Conservation (phyloP, 2,797 vertebrate genomes). For the Notamacropus eugenii region DNA sequence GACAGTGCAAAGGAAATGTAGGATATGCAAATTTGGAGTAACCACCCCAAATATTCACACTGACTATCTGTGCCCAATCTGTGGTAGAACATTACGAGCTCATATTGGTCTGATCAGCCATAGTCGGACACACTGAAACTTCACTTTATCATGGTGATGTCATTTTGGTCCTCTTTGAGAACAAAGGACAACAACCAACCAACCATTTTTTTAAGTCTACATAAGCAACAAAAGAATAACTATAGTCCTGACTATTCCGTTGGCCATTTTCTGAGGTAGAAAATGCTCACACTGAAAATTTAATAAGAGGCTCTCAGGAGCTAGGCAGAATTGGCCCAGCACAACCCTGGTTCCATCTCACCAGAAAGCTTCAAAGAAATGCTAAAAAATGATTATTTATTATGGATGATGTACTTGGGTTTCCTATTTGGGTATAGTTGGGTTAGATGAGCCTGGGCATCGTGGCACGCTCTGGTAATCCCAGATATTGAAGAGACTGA, state of each 20-base stretch:
- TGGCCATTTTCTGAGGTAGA: not conserved
- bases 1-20: too few relatives aligned
- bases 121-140: too few relatives aligned
- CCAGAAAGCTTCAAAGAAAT: not conserved
- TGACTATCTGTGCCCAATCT: too few relatives aligned
- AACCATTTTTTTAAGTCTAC: not conserved
- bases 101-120: too few relatives aligned
- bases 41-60: too few relatives aligned
- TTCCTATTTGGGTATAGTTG: not conserved
- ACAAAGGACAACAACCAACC: too few relatives aligned
- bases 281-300: not conserved
- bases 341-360: not conserved
- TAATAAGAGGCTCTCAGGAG: not conserved
- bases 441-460: not conserved
- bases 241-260: not conserved
- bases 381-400: not conserved
- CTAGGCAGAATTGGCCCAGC: not conserved
- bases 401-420: not conserved
- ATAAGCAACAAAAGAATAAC: not conserved
- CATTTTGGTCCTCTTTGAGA: too few relatives aligned
- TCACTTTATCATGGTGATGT: too few relatives aligned
- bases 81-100: too few relatives aligned
- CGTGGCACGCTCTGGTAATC: not conserved
- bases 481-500: not conserved
- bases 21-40: too few relatives aligned